Conservation (phyloP, 2,797 vertebrate genomes). For the Todus mexicanus region DNA sequence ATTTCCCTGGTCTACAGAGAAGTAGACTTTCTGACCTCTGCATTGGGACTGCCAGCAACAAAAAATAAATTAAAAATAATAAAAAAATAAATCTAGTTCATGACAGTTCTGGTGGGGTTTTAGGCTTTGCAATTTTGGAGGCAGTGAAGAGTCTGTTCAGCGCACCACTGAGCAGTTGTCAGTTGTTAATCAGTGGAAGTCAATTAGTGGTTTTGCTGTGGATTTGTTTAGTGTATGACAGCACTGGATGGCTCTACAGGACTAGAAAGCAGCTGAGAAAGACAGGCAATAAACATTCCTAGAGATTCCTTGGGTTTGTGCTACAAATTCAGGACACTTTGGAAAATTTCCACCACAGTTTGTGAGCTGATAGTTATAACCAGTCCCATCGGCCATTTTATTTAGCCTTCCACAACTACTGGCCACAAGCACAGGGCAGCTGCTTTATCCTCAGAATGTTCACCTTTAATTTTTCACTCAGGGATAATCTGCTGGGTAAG, state of each 20-base stretch:
- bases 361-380: neutral
- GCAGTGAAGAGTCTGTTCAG: neutral
- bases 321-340: neutral
- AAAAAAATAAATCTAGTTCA: neutral
- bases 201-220: constrained; percentile 12
- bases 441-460: neutral
- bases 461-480: neutral
- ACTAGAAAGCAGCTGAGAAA: neutral
- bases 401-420: neutral
- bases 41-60: neutral
- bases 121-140: neutral
- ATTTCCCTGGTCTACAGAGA: neutral
- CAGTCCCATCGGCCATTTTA: neutral
- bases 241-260: neutral
- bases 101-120: neutral
- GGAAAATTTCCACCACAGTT: neutral
- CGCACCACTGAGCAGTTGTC: neutral
- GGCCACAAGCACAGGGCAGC: neutral
- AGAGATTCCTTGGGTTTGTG: neutral
- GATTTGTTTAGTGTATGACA: neutral
- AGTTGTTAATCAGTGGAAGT: constrained; percentile 16
- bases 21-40: neutral
- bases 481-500: neutral
- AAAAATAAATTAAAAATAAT: too few relatives aligned
- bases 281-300: neutral